Base-by-base conservation (phyloP, 2,888 invertebrate genomes). In the Chouioia cunea region DNA sequence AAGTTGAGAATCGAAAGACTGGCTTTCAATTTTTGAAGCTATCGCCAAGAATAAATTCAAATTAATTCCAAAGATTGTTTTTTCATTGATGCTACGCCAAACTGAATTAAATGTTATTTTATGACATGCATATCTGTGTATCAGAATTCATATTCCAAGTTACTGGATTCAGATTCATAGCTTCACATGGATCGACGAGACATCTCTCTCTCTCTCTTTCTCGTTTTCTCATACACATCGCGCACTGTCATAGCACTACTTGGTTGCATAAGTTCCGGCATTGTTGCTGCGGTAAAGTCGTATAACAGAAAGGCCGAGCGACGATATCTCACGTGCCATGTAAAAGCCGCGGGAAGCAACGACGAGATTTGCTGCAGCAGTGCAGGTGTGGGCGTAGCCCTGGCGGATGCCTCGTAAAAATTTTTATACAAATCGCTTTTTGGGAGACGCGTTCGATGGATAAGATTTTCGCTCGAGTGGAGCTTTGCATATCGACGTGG, bases 261-360 rank as follows among this genome's bases (percentile, higher is more conserved):
- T 82, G 76, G 36, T 73, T 70, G 65, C 76, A 36, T 36, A 81
- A 82, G 77, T 81, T 82, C 76, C 66, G 73, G 80, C 82, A 83
- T 82, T 82, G 82, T 82, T 82, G 81, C 79, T 74, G 73, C 77
- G 79, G 58, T 77, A 76, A 81, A 81, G 80, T 81, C 79, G 79
- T 76, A 75, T 74, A 48, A 43, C 8, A 16, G 48, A 60, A 57
- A 46, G 65, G 64, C n/a, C 2, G 44, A 6, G 15, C 12, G 65
- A 56, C 23, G 56, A 56, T 64, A 54, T 36, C 36, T 36, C 36
- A 10, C 36, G 6, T 12, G 36, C 10, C 36, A 36, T 36, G 36
- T 36, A 36, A 36, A 36, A 36, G 36, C 36, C 36, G 6, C 36
- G 4, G 36, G 1, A 36, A 36, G 36, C 6, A 36, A 23, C 23